Evolutionary conservation across 2,888 invertebrate genomes (phyloP).

Genomic region (Copidosoma aretas): DNA sequence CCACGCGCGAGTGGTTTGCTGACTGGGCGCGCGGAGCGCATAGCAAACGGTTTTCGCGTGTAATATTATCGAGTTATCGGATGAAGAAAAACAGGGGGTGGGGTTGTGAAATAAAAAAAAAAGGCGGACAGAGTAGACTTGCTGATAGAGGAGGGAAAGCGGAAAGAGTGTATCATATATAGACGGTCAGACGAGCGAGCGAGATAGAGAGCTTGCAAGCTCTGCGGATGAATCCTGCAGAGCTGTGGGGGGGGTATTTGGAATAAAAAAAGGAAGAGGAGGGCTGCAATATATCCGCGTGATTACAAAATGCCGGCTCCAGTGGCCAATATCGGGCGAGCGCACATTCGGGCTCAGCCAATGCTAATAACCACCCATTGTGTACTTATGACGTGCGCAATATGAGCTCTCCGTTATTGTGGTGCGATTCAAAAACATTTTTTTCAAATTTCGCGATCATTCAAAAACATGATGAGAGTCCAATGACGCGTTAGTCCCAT

Average conservation of each 20-base stretch:
- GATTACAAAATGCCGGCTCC: slow-evolving; percentile 57
- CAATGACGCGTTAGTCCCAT: too few species aligned
- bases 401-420: not conserved
- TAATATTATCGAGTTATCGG: slow-evolving; percentile 60
- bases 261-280: slow-evolving; percentile 38
- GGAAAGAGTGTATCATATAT: slow-evolving; percentile 16
- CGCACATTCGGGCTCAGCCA: slow-evolving; percentile 52
- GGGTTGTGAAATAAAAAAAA: slow-evolving; percentile 29
- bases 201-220: slow-evolving; percentile 14
- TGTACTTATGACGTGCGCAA: slow-evolving; percentile 23
- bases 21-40: slow-evolving; percentile 54
- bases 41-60: slow-evolving; percentile 58
- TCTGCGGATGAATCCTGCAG: not conserved
- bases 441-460: too few species aligned
- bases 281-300: slow-evolving; percentile 55
- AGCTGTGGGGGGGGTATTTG: slow-evolving; percentile 8
- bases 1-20: slow-evolving; percentile 59
- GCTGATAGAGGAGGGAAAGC: slow-evolving; percentile 5
- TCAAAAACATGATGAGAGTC: not conserved
- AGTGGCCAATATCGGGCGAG: slow-evolving; percentile 55
- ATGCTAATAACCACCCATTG: slow-evolving; percentile 54
- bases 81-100: slow-evolving; percentile 37
- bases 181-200: too few species aligned
- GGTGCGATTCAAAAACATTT: not conserved
- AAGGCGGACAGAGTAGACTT: slow-evolving; percentile 15